These are phyloP conservation scores for Tetramorium parvispinum DNA, from an alignment of 1,140 invertebrate genomes.

Conservation along the genomic window DNA sequence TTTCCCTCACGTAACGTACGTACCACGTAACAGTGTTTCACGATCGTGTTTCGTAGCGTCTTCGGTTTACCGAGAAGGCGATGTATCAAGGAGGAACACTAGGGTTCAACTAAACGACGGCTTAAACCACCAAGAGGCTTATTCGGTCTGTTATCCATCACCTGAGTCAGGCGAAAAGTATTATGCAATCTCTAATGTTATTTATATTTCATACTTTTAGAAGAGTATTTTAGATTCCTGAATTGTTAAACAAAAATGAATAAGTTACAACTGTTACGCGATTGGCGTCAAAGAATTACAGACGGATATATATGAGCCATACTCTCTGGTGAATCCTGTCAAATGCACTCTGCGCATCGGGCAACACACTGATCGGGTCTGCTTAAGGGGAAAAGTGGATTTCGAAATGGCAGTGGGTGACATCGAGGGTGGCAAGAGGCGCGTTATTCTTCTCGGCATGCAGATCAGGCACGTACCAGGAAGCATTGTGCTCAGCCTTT, in stretches of 20 bases:
- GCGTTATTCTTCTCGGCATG: slow-evolving; percentile 63
- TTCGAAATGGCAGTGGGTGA: slow-evolving; percentile 23
- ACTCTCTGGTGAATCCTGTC: neutral
- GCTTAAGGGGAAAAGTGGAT: slow-evolving; percentile 44
- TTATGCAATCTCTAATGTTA: neutral
- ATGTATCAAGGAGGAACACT: slow-evolving; percentile 35
- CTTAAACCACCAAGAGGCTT: slow-evolving; percentile 43
- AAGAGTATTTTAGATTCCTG: too few species aligned
- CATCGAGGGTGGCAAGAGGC: neutral
- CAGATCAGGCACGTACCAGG: slow-evolving; percentile 73
- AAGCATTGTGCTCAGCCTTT: slow-evolving; percentile 70
- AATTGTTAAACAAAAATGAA: neutral
- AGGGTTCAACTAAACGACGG: slow-evolving; percentile 29
- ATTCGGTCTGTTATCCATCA: slow-evolving; percentile 9
- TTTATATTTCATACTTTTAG: neutral
- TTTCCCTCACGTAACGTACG: slow-evolving; percentile 30
- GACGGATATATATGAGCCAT: too few species aligned
- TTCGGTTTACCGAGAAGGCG: slow-evolving; percentile 47
- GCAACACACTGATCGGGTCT: slow-evolving; percentile 20
- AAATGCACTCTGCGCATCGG: neutral
- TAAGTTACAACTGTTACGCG: too few species aligned
- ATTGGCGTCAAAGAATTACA: neutral
- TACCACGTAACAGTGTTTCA: slow-evolving; percentile 38
- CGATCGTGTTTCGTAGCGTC: slow-evolving; percentile 53
- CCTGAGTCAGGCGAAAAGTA: slow-evolving; percentile 2